These are phyloP conservation scores for Oriolus oriolus DNA, from an alignment of 2,113 vertebrate species.

Conservation along the genomic window DNA sequence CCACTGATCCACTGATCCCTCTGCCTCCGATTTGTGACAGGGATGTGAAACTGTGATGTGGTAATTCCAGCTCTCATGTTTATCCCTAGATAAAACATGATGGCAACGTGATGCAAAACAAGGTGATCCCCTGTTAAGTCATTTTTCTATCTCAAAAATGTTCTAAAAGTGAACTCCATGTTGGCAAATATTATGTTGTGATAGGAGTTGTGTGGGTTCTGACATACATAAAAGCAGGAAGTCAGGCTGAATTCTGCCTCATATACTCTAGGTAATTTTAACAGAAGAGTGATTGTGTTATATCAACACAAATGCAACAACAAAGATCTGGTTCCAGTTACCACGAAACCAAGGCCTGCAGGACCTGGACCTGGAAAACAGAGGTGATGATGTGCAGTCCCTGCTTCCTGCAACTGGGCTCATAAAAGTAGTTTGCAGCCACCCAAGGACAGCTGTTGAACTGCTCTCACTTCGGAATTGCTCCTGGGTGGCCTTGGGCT, in stretches of 20 bases:
- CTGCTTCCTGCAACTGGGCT: not conserved
- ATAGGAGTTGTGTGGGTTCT: not conserved
- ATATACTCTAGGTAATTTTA: not conserved
- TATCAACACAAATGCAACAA: not conserved
- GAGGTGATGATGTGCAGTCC: not conserved
- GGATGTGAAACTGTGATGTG: not conserved
- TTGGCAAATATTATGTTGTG: rapidly evolving
- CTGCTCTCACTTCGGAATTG: not conserved
- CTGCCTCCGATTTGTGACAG: not conserved
- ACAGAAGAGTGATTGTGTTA: not conserved
- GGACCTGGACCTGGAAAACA: not conserved
- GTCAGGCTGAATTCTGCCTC: not conserved
- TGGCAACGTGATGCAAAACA: not conserved
- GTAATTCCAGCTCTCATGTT: not conserved
- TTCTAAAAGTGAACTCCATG: not conserved
- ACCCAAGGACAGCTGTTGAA: not conserved
- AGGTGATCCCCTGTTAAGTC: rapidly evolving
- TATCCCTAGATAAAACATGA: not conserved
- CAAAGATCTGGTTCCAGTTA: not conserved
- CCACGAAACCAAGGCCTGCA: rapidly evolving
- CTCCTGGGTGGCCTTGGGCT: not conserved
- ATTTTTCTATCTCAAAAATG: not conserved
- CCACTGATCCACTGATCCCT: no score
- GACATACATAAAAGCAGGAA: not conserved
- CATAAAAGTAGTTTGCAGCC: not conserved